phyloP scores from a whole-genome alignment of 2,113 vertebrate species.

The Cyphomyrus discorhynchus region DNA sequence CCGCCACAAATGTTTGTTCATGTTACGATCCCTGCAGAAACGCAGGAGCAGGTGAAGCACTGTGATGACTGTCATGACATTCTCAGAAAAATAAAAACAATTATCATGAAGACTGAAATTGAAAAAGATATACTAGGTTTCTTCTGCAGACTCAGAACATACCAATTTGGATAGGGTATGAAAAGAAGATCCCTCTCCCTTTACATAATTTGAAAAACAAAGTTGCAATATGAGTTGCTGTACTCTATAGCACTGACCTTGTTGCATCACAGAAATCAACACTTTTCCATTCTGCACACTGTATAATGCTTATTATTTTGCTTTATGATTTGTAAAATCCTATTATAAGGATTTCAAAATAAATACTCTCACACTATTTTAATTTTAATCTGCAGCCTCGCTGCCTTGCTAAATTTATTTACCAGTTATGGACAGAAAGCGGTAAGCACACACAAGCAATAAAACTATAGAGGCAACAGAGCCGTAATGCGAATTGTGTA shows the following conservation, averaged over 20 bases:
- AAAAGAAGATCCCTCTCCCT: neutral
- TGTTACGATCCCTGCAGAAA: neutral
- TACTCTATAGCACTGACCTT: neutral
- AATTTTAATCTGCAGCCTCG: conserved; percentile 2
- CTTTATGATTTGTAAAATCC: neutral
- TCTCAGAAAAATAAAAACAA: neutral
- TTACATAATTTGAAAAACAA: neutral
- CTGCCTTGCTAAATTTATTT: neutral
- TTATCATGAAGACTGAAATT: neutral
- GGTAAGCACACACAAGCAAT: neutral
- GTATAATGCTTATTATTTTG: neutral
- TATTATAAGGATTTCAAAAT: neutral
- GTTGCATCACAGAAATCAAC: neutral
- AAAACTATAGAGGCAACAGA: neutral
- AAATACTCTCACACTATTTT: neutral
- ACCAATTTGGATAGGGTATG: neutral
- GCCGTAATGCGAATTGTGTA: neutral
- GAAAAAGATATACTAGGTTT: neutral
- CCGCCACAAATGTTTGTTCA: neutral
- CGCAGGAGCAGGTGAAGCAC: neutral
- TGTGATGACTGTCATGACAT: neutral
- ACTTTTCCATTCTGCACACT: neutral
- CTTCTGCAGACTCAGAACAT: neutral
- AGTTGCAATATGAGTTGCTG: neutral
- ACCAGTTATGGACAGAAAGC: neutral